Evolutionary conservation across 1,140 invertebrate genomes (phyloP).

Genomic region (Lepidurus couesii): DNA sequence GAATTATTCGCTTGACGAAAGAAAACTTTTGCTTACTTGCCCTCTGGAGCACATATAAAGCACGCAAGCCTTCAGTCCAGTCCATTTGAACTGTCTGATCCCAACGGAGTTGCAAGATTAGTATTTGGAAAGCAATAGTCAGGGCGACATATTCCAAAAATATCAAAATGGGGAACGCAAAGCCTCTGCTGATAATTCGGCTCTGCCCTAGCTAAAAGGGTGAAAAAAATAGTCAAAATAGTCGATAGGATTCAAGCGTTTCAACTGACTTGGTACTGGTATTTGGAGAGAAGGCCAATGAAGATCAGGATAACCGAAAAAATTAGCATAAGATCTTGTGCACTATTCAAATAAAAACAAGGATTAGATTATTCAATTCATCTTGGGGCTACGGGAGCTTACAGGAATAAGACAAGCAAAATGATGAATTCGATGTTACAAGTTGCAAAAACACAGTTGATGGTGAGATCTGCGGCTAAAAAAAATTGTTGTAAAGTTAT

Average conservation of each 20-base stretch:
- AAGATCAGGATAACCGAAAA: neutral
- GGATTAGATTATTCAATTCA: neutral
- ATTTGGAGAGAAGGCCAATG: neutral
- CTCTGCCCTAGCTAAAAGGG: neutral
- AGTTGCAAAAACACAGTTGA: neutral
- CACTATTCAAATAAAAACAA: neutral
- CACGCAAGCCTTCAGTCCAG: conserved; percentile 19
- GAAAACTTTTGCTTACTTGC: neutral
- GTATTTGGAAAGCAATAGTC: conserved; percentile 11
- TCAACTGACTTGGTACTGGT: neutral
- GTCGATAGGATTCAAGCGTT: neutral
- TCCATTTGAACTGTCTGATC: neutral
- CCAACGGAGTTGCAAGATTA: conserved; percentile 27
- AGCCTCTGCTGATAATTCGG: neutral
- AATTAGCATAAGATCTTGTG: neutral
- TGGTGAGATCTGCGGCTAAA: neutral
- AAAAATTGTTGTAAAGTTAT: neutral
- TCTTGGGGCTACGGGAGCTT: neutral
- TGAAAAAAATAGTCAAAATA: neutral
- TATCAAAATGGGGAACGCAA: neutral
- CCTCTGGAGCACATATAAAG: conserved; percentile 6
- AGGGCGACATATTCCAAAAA: neutral
- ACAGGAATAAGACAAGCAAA: conserved; percentile 5
- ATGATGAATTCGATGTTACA: neutral
- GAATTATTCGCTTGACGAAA: neutral